Evolutionary conservation across 53 echinoderm and acorn worm species (phyloP).

Genomic region (Zoroaster sp.): DNA sequence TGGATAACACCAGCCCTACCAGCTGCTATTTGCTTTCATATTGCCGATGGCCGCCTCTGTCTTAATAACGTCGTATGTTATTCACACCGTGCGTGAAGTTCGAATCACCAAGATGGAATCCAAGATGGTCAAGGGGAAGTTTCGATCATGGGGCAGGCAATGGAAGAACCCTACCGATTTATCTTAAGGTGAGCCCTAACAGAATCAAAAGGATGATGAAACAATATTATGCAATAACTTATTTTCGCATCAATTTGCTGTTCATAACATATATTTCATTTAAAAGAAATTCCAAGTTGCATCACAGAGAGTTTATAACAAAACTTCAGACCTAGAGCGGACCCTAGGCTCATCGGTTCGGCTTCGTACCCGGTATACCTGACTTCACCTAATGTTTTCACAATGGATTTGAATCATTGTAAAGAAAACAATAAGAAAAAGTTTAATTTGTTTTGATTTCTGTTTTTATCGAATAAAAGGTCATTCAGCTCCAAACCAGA

Average conservation of each 20-base stretch:
- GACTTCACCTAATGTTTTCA: no score
- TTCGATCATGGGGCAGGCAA: not conserved
- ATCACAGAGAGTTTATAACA: no score
- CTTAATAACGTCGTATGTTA: slow-evolving; percentile 28
- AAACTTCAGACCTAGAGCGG: no score
- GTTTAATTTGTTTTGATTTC: not conserved
- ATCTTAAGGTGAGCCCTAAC: slow-evolving; percentile 62
- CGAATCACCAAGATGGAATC: not conserved
- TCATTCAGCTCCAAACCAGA: not conserved
- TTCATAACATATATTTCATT: no score
- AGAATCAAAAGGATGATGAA: no score
- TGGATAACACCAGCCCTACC: not conserved
- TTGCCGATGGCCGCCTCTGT: slow-evolving; percentile 12
- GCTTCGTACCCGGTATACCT: no score
- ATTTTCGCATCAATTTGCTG: no score
- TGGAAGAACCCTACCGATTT: slow-evolving; percentile 56
- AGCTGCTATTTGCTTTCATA: slow-evolving; percentile 43
- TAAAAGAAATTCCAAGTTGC: no score
- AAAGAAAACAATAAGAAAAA: no score
- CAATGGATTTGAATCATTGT: no score
- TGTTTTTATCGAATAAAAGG: not conserved
- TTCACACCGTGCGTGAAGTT: slow-evolving; percentile 29
- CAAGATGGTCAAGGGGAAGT: slow-evolving; percentile 2
- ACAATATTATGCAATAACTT: no score
- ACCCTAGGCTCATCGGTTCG: no score